Conservation (phyloP, 2,797 vertebrate genomes). For the Sebastes hopkinsi region DNA sequence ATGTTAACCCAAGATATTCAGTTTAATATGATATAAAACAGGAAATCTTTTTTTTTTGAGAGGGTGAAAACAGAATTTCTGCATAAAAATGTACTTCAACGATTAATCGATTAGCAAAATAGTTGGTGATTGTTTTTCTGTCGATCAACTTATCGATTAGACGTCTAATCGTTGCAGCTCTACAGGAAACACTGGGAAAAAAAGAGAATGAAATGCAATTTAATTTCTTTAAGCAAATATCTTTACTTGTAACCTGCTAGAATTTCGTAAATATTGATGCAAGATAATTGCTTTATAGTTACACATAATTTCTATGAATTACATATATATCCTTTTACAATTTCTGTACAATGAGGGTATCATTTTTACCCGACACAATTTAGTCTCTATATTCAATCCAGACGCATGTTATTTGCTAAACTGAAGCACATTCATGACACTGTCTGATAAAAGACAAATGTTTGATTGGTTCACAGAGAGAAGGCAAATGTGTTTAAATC, state of each 20-base stretch:
- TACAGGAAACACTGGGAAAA: background rate
- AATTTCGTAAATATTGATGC: conserved; percentile 20
- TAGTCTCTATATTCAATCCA: conserved; percentile 11
- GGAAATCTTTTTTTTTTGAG: too few species aligned
- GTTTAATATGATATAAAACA: too few species aligned
- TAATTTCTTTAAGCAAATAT: conserved; percentile 24
- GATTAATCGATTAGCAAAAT: too few species aligned
- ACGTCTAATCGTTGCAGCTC: too few species aligned
- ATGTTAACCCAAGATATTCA: too few species aligned
- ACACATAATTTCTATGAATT: conserved; percentile 22
- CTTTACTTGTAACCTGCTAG: conserved; percentile 20
- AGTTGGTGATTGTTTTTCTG: too few species aligned
- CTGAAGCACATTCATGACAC: conserved; percentile 58
- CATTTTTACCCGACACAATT: conserved; percentile 13
- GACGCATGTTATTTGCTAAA: conserved; percentile 5
- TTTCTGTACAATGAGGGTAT: conserved; percentile 22
- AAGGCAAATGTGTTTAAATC: conserved; percentile 60
- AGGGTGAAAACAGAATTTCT: too few species aligned
- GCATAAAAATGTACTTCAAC: too few species aligned
- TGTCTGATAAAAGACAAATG: conserved; percentile 35
- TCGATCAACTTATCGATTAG: too few species aligned
- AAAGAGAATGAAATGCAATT: background rate
- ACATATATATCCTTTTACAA: conserved; percentile 20
- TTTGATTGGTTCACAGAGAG: conserved; percentile 42
- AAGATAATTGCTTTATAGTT: conserved; percentile 13